Conservation (phyloP, 2,888 invertebrate genomes). For the Ennomos quercinarius region DNA sequence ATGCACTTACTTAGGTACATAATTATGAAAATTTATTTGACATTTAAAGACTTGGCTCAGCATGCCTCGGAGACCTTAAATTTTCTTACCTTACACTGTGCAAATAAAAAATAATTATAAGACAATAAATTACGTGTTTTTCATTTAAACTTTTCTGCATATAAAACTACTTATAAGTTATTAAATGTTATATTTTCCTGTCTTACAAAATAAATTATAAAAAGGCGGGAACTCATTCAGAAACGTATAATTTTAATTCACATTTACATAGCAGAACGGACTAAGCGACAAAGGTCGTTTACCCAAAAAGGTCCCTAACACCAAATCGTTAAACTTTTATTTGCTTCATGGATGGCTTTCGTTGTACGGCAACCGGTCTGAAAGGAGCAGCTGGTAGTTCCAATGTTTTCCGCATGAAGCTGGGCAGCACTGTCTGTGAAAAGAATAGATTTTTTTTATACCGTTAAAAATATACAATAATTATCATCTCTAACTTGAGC, state of each 20-base stretch:
- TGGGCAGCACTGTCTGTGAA: slow-evolving; percentile 60
- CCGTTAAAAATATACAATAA: slow-evolving; percentile 7
- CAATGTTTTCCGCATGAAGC: slow-evolving; percentile 48
- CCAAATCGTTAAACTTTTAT: slow-evolving; percentile 60
- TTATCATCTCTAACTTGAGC: background rate
- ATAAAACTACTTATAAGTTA: no score
- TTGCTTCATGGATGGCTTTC: slow-evolving; percentile 46
- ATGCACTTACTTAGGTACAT: no score
- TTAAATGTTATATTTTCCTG: no score
- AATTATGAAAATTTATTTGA: no score
- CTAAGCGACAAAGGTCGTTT: slow-evolving; percentile 49
- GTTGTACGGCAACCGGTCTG: slow-evolving; percentile 30
- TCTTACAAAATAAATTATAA: background rate
- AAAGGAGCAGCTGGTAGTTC: slow-evolving; percentile 60
- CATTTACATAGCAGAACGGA: slow-evolving; percentile 41
- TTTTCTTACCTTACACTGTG: no score
- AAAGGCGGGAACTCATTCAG: slow-evolving; percentile 13
- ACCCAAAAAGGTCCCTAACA: slow-evolving; percentile 58
- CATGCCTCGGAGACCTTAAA: no score
- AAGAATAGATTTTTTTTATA: slow-evolving; percentile 6
- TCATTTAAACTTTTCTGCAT: no score
- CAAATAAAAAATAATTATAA: no score
- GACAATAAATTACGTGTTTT: no score
- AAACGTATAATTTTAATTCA: background rate
- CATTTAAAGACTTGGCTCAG: no score